These are phyloP conservation scores for Semnornis frantzii DNA, from an alignment of 2,113 vertebrate species.

Conservation along the genomic window DNA sequence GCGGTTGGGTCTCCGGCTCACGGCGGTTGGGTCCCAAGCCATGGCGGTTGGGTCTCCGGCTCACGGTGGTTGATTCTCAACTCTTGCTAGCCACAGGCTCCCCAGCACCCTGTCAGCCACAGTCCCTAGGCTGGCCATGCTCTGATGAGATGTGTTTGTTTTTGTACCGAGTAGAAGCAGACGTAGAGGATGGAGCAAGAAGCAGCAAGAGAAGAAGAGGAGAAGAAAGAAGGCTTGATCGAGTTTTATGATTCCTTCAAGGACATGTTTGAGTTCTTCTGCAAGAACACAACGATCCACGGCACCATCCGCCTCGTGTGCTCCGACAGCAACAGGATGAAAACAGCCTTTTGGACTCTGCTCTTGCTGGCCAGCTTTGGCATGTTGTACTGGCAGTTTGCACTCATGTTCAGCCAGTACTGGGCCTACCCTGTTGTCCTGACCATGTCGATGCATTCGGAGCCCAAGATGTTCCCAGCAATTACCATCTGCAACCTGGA, in stretches of 20 bases:
- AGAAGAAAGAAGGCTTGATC: slow-evolving; percentile 50
- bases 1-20: no score
- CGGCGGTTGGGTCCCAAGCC: no score
- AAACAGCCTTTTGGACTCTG: slow-evolving; percentile 64
- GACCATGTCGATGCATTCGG: slow-evolving; percentile 50
- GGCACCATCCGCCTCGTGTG: slow-evolving; percentile 71
- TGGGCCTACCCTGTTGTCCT: slow-evolving; percentile 59
- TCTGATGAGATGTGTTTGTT: background rate
- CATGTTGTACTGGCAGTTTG: slow-evolving; percentile 73
- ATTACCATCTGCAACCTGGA: slow-evolving; percentile 76
- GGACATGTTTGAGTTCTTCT: slow-evolving; percentile 79
- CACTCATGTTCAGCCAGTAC: slow-evolving; percentile 62
- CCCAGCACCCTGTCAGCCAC: fast-evolving
- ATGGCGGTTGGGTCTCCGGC: no score
- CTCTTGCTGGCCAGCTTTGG: slow-evolving; percentile 65
- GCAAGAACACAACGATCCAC: slow-evolving; percentile 72
- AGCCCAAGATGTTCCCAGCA: slow-evolving; percentile 65
- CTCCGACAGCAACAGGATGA: slow-evolving; percentile 56
- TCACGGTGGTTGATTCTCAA: background rate
- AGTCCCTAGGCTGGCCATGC: fast-evolving
- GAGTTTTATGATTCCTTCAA: slow-evolving; percentile 68
- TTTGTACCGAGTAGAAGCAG: background rate
- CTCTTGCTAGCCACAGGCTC: background rate
- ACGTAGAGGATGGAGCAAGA: slow-evolving; percentile 23
- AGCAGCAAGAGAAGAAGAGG: background rate